Percentiles rank a stretch among this genome's conserved stretches.
These are phyloP conservation scores for Zosterops japonicus DNA, from an alignment of 2,113 vertebrate species.

Conservation along the genomic window DNA sequence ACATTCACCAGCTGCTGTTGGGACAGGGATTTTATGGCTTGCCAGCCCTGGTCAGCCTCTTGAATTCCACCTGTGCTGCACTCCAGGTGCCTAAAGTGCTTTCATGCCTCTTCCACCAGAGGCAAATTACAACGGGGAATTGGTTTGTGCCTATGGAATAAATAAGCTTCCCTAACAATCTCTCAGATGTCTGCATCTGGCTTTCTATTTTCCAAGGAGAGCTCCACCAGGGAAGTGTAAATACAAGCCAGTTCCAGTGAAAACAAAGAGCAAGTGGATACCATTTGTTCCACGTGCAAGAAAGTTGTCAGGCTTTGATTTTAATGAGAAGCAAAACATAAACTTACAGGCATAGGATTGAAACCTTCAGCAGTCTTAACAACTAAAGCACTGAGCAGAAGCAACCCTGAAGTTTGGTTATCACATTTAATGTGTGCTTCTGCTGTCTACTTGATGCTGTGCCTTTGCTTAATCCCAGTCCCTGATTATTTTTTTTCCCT, in stretches of 20 bases:
- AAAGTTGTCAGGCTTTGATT: conserved; percentile 67
- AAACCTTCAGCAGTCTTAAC: background rate
- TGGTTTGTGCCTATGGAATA: background rate
- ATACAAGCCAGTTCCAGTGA: conserved; percentile 76
- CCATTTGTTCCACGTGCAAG: conserved; percentile 77
- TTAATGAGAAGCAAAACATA: background rate
- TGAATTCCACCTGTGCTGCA: background rate
- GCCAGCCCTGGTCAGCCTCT: background rate
- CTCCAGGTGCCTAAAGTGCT: background rate
- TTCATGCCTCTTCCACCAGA: background rate
- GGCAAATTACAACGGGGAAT: background rate
- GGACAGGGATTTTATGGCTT: background rate
- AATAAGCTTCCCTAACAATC: background rate
- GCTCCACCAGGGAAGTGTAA: conserved; percentile 85
- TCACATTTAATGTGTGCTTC: background rate
- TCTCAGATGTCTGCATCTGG: background rate
- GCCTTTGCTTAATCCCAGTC: background rate
- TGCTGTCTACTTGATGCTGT: background rate
- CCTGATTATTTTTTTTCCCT: background rate
- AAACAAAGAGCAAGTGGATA: conserved; percentile 79
- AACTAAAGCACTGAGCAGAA: background rate
- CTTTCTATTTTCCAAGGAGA: conserved; percentile 71
- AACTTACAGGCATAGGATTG: background rate
- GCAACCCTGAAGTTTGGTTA: background rate
- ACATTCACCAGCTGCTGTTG: background rate